Conservation (phyloP, 2,888 invertebrate genomes). For the Pristionchus mayeri region DNA sequence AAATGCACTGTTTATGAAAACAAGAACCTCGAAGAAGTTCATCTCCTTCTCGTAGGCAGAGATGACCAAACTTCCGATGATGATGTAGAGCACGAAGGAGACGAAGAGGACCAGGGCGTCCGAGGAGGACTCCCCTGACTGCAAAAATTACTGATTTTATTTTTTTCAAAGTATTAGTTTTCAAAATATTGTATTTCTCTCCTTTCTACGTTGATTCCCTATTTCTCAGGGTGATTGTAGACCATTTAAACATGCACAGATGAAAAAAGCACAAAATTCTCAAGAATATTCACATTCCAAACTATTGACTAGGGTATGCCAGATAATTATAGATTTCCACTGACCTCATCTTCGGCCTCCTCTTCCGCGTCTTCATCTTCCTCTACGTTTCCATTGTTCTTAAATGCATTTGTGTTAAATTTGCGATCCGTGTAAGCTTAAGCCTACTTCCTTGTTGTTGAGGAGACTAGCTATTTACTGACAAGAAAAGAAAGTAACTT, state of each 20-base stretch:
- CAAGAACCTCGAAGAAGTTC: constrained; percentile 65
- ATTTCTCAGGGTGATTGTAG: too few relatives aligned
- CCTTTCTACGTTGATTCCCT: too few relatives aligned
- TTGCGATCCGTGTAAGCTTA: background rate
- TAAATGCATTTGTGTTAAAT: background rate
- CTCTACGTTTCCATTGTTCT: background rate
- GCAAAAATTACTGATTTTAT: background rate
- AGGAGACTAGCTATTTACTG: background rate
- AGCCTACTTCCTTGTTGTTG: background rate
- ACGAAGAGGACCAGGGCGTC: constrained; percentile 68
- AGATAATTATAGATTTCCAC: background rate
- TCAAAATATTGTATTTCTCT: background rate
- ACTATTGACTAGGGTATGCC: background rate
- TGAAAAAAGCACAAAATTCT: background rate
- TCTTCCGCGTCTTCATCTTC: constrained; percentile 35
- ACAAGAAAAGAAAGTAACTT: too few relatives aligned
- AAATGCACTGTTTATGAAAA: too few relatives aligned
- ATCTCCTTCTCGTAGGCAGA: constrained; percentile 72
- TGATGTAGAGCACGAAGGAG: constrained; percentile 70
- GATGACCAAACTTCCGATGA: constrained; percentile 68
- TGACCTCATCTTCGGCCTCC: constrained; percentile 20
- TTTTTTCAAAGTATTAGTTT: too few relatives aligned
- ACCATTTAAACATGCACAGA: too few relatives aligned
- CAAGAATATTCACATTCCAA: background rate
- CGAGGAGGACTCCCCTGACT: constrained; percentile 39